Conservation (phyloP, 2,797 vertebrate species). For the Oreonectes daqikongensis region DNA sequence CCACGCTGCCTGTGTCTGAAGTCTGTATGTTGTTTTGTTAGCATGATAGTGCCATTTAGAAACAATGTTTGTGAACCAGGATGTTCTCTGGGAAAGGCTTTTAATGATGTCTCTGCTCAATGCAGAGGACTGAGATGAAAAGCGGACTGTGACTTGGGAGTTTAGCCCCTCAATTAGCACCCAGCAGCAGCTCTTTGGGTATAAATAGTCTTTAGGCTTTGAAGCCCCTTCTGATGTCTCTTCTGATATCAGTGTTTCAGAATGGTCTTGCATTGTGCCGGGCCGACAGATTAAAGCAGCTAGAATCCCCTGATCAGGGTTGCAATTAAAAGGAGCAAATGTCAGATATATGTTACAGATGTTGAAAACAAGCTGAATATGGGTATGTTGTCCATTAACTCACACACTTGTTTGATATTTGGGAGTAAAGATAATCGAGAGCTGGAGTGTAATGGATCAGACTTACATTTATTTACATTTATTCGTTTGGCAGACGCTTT, state of each 20-base stretch:
- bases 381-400: slow-evolving; percentile 12
- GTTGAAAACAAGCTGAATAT: slow-evolving; percentile 18
- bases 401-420: not conserved
- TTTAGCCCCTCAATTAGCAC: slow-evolving; percentile 54
- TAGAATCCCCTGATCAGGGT: slow-evolving; percentile 16
- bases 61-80: slow-evolving; percentile 31
- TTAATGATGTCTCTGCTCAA: slow-evolving; percentile 54
- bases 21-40: slow-evolving; percentile 44
- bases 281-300: slow-evolving; percentile 19
- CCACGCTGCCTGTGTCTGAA: slow-evolving; percentile 10
- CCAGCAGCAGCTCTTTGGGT: slow-evolving; percentile 47
- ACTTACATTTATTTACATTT: no score
- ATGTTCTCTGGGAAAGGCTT: slow-evolving; percentile 53
- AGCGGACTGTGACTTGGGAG: slow-evolving; percentile 35
- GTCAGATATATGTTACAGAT: slow-evolving; percentile 24
- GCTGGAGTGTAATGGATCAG: no score
- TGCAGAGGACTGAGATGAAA: slow-evolving; percentile 51
- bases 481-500: no score
- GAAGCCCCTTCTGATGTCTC: slow-evolving; percentile 46
- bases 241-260: slow-evolving; percentile 49
- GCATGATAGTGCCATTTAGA: slow-evolving; percentile 53
- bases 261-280: slow-evolving; percentile 30
- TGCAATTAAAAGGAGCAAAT: slow-evolving; percentile 17
- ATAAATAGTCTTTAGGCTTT: slow-evolving; percentile 56
- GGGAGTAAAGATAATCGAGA: no score